Base-by-base conservation (phyloP, 1,140 invertebrate genomes). In the Lamellibrachia luymesi region DNA sequence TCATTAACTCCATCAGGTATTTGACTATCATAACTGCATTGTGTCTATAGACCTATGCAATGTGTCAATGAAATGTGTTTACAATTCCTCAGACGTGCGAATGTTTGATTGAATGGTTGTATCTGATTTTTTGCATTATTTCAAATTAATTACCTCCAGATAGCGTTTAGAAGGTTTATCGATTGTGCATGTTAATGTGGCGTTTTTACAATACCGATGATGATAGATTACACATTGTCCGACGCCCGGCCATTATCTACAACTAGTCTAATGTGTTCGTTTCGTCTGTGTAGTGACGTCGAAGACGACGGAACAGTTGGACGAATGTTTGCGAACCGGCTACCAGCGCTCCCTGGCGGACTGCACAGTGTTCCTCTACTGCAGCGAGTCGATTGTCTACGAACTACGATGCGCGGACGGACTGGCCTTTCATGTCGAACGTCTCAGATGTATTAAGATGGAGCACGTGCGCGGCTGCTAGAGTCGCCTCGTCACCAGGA, bases 261-360 rank as follows among this genome's bases (percentile, higher is more conserved):
- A 56, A 56, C 6, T 0, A 56, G 52, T 56, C 52, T 0, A 56
- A 56, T 13, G 52, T 56, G 52, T 56, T 56, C 38, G 52, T 56
- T 56, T 13, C 52, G 6, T 13, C 52, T 56, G 52, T 56, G 64
- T 22, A 80, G 64, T 80, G 64, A 80, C 64, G 64, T 80, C 64
- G 2, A 22, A 8, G 64, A 80, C 64, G 2, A 80, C 64, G 2
- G 64, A 80, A 22, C 13, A 80, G 25, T 22, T 80, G 64, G 25
- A 22, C 64, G 64, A 80, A 80, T 80, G 64, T 80, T 22, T 6
- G 17, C 64, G 64, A 4, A 80, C 64, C 17, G 64, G 64, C 5
- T 80, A 80, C 64, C 64, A 80, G 64, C 64, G 64, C 64, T 80
- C 64, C 64, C 64, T 80, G 64, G 64, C 64, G 64, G 64, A 80